A percentile compares a stretch with the other conserved stretches of the same genome.
phyloP scores from a whole-genome alignment of 2,113 vertebrate species.

The Clarias magur region DNA sequence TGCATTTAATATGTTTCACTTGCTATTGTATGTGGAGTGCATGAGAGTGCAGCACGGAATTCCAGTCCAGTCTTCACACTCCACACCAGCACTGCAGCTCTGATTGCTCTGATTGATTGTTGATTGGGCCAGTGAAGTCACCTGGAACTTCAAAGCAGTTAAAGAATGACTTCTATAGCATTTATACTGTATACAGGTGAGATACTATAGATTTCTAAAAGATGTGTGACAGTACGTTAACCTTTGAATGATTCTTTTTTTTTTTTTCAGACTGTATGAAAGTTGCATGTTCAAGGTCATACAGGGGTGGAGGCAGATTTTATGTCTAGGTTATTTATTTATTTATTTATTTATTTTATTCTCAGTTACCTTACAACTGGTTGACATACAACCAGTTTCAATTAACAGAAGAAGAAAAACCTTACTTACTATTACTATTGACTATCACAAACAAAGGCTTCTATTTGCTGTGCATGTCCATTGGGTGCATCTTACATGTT shows the following conservation, averaged over 20 bases:
- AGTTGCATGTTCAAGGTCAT: not conserved
- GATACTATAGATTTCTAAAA: not conserved
- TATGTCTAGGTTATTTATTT: slow-evolving; percentile 1
- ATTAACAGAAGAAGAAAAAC: not conserved
- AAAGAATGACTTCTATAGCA: not conserved
- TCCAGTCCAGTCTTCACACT: not conserved
- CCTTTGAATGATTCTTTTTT: not conserved
- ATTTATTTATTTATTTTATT: not conserved
- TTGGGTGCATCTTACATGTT: not conserved
- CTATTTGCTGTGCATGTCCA: not conserved
- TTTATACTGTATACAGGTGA: not conserved
- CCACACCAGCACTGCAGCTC: not conserved
- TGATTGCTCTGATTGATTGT: no score
- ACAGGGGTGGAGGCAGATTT: not conserved
- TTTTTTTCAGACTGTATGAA: not conserved
- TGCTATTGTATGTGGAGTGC: not conserved
- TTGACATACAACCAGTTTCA: not conserved
- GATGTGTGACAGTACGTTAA: not conserved
- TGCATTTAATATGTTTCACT: not conserved
- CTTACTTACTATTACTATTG: not conserved
- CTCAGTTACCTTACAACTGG: not conserved
- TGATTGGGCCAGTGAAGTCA: not conserved
- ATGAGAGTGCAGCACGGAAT: not conserved
- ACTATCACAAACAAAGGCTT: not conserved
- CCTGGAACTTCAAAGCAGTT: not conserved